phyloP scores from a whole-genome alignment of 2,113 vertebrate species.

The Mesocricetus auratus region DNA sequence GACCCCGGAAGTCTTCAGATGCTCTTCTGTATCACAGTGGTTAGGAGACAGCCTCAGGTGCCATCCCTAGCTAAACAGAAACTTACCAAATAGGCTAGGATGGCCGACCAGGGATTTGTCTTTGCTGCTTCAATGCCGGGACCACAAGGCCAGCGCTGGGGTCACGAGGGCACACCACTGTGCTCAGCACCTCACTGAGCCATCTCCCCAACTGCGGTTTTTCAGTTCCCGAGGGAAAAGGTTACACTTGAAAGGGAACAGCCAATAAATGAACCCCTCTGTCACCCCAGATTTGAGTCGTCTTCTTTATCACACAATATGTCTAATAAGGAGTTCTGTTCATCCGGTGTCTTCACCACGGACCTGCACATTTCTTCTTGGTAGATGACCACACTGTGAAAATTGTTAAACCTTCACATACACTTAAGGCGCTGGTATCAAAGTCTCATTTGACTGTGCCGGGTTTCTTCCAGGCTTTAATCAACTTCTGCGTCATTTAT shows the following conservation, averaged over 20 bases:
- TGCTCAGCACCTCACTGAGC: background rate
- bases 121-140: background rate
- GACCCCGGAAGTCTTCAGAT: background rate
- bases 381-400: background rate
- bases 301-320: background rate
- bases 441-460: background rate
- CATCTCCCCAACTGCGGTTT: background rate
- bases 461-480: background rate
- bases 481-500: constrained; percentile 45
- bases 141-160: too few relatives aligned
- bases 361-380: background rate
- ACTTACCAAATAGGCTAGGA: background rate
- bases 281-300: background rate
- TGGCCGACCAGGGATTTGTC: background rate
- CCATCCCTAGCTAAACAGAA: background rate
- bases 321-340: background rate
- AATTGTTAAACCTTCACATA: background rate
- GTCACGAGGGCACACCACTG: too few relatives aligned
- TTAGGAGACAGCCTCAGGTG: background rate
- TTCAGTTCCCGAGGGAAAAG: background rate
- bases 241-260: background rate
- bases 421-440: background rate
- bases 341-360: background rate
- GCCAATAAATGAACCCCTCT: background rate
- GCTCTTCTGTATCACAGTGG: background rate